phyloP scores from a whole-genome alignment of 2,113 vertebrate species.

The Myanophis thanlyinensis region DNA sequence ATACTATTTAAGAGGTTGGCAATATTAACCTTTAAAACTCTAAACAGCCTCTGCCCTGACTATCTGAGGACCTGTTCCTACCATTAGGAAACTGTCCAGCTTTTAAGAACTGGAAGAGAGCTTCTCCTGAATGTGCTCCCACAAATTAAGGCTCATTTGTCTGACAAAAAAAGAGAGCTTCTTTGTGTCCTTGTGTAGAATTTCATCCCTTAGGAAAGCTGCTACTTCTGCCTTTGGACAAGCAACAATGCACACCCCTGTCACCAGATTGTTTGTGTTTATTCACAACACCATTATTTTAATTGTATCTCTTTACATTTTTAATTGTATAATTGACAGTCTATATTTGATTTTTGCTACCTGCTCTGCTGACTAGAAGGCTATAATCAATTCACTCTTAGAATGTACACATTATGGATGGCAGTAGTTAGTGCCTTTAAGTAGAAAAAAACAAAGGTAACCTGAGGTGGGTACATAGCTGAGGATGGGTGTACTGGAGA shows the following conservation, averaged over 20 bases:
- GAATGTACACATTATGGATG: background rate
- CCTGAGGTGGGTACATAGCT: background rate
- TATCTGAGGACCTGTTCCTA: background rate
- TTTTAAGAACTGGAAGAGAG: background rate
- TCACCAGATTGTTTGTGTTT: background rate
- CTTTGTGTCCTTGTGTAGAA: background rate
- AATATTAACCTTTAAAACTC: background rate
- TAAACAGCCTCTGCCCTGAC: background rate
- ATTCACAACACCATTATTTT: background rate
- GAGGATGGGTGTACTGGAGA: background rate
- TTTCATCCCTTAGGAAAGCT: constrained; percentile 45
- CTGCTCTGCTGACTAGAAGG: background rate
- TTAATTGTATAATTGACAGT: background rate
- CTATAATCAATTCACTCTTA: background rate
- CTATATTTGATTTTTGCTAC: background rate
- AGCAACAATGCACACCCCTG: background rate
- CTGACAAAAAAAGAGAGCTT: background rate
- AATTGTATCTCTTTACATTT: background rate
- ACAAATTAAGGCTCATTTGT: background rate
- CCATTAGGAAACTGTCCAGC: background rate
- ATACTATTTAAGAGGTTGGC: background rate
- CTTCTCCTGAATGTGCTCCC: background rate
- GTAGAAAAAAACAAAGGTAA: background rate
- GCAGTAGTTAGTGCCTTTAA: background rate
- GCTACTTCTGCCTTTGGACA: background rate